These are phyloP conservation scores for Acheta domesticus DNA, from an alignment of 2,888 invertebrate genomes.

Conservation along the genomic window DNA sequence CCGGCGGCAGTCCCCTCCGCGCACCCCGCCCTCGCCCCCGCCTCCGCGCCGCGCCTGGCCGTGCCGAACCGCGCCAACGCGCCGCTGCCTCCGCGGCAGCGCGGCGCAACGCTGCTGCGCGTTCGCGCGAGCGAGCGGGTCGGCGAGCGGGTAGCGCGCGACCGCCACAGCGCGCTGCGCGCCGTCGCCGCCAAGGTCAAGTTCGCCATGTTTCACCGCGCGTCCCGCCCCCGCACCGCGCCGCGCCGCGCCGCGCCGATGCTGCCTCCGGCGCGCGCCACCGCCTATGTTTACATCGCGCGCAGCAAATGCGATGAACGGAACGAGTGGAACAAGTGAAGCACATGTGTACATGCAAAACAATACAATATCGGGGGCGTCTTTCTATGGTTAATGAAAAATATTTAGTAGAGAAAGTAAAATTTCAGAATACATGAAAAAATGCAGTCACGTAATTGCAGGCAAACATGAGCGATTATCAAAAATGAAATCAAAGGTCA, in stretches of 20 bases:
- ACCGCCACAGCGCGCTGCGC: conserved; percentile 31
- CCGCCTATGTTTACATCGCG: too few relatives aligned
- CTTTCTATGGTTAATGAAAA: too few relatives aligned
- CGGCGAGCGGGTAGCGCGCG: too few relatives aligned
- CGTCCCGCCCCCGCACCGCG: not conserved
- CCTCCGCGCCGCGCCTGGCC: conserved; percentile 43
- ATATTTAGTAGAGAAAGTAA: too few relatives aligned
- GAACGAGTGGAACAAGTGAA: too few relatives aligned
- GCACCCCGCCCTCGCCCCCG: conserved; percentile 42
- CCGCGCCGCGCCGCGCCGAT: not conserved
- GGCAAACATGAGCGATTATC: too few relatives aligned
- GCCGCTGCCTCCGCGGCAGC: not conserved
- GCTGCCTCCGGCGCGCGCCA: not conserved
- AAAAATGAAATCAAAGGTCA: too few relatives aligned
- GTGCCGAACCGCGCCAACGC: conserved; percentile 36
- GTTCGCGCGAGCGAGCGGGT: not conserved
- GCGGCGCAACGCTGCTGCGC: not conserved
- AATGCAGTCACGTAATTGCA: too few relatives aligned
- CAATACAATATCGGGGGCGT: too few relatives aligned
- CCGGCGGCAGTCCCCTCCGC: conserved; percentile 21
- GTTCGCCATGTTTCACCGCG: conserved; percentile 31
- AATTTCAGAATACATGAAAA: too few relatives aligned
- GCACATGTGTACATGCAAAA: too few relatives aligned
- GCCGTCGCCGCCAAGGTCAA: conserved; percentile 37
- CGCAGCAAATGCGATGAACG: too few relatives aligned